These are phyloP conservation scores for Heptranchias perlo DNA, from an alignment of 2,113 vertebrate species.

Conservation along the genomic window DNA sequence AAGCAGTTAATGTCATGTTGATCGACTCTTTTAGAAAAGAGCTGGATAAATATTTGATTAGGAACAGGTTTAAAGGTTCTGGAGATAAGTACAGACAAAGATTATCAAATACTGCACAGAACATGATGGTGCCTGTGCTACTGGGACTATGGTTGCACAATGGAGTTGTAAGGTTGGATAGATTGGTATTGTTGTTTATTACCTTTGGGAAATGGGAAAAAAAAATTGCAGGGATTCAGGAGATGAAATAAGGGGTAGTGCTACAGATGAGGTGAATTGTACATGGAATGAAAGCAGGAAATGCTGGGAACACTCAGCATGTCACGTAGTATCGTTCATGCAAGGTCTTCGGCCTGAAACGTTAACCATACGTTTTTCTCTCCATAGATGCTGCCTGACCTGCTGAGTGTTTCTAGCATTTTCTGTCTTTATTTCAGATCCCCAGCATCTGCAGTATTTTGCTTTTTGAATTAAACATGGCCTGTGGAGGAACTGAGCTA, in stretches of 20 bases:
- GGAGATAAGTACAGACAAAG: neutral
- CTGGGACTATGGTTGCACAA: neutral
- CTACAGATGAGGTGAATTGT: neutral
- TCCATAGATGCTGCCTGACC: neutral
- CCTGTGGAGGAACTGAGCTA: too few relatives aligned
- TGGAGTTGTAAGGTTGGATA: neutral
- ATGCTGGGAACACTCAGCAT: neutral
- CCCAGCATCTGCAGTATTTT: neutral
- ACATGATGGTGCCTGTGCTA: neutral
- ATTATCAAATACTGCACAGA: neutral
- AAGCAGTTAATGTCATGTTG: slow-evolving; percentile 17
- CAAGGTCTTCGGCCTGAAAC: neutral
- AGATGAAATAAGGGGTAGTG: neutral
- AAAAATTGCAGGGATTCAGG: neutral
- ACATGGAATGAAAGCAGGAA: neutral
- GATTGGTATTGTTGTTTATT: neutral
- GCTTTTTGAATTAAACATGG: too few relatives aligned
- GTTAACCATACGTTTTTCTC: neutral
- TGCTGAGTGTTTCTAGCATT: neutral
- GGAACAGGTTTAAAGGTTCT: neutral
- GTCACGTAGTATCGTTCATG: neutral
- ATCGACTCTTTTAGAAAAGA: neutral
- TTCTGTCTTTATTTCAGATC: neutral
- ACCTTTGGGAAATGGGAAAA: neutral
- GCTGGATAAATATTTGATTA: slow-evolving; percentile 14